These are phyloP conservation scores for Tokudaia tokunoshimensis DNA, from an alignment of 2,797 vertebrate genomes.

Conservation along the genomic window DNA sequence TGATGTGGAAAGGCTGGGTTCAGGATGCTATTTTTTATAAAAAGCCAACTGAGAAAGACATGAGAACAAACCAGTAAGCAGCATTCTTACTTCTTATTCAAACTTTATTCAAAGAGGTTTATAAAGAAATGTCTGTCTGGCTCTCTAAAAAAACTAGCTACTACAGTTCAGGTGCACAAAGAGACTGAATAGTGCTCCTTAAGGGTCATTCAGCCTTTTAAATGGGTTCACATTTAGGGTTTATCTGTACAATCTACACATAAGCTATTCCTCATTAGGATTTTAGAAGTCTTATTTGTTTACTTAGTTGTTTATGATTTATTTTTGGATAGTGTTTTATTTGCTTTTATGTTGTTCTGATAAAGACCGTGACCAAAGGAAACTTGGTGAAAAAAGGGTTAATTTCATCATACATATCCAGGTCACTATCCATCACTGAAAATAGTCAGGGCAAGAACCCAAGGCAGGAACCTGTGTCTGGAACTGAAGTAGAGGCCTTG, in stretches of 20 bases:
- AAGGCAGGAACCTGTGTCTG: not conserved
- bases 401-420: not conserved
- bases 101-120: not conserved
- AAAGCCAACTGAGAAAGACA: not conserved
- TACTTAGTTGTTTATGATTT: not conserved
- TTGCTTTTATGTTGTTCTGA: not conserved
- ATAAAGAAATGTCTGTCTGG: not conserved
- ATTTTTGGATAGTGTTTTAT: not conserved
- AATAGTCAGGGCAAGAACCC: not conserved
- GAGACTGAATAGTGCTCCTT: not conserved
- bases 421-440: not conserved
- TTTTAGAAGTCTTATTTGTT: not conserved
- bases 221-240: not conserved
- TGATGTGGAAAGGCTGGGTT: not conserved
- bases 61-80: not conserved
- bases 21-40: not conserved
- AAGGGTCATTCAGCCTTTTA: not conserved
- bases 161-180: not conserved
- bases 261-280: not conserved
- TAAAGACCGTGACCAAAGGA: not conserved
- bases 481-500: not conserved
- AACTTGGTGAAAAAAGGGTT: not conserved
- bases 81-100: not conserved
- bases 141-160: not conserved
- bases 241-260: conserved; percentile 2